Conservation (phyloP, 1,140 invertebrate species). For the Antheraea pernyi region DNA sequence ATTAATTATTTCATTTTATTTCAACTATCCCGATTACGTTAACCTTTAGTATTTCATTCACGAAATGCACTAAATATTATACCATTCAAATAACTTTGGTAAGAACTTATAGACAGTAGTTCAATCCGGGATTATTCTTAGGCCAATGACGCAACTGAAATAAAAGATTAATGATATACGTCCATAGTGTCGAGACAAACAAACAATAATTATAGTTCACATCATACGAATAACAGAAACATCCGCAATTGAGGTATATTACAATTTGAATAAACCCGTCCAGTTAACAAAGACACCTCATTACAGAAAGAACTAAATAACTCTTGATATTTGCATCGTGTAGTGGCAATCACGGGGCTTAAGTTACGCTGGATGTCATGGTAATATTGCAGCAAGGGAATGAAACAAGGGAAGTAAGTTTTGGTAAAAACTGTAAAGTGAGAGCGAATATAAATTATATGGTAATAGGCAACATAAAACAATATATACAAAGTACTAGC, state of each 20-base stretch:
- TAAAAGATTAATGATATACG: too few relatives aligned
- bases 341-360: constrained; percentile 24
- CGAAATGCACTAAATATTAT: too few relatives aligned
- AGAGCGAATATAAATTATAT: not conserved
- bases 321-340: constrained; percentile 19
- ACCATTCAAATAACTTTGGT: too few relatives aligned
- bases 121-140: too few relatives aligned
- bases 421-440: constrained; percentile 5
- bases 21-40: too few relatives aligned
- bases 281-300: constrained; percentile 22
- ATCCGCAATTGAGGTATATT: constrained; percentile 24
- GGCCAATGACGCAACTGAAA: too few relatives aligned
- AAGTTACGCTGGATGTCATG: constrained; percentile 27
- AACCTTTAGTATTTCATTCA: too few relatives aligned
- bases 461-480: too few relatives aligned
- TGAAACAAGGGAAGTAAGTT: constrained; percentile 22
- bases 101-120: too few relatives aligned
- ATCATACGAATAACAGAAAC: constrained; percentile 23
- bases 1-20: too few relatives aligned
- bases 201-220: constrained; percentile 22
- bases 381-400: constrained; percentile 26
- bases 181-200: not conserved
- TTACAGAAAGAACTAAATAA: constrained; percentile 27
- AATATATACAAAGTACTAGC: too few relatives aligned
- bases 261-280: constrained; percentile 25